Percentiles rank a stretch among this genome's conserved stretches.
These are phyloP conservation scores for Leptobrachium ailaonicum DNA, from an alignment of 2,113 vertebrate species.

Conservation along the genomic window DNA sequence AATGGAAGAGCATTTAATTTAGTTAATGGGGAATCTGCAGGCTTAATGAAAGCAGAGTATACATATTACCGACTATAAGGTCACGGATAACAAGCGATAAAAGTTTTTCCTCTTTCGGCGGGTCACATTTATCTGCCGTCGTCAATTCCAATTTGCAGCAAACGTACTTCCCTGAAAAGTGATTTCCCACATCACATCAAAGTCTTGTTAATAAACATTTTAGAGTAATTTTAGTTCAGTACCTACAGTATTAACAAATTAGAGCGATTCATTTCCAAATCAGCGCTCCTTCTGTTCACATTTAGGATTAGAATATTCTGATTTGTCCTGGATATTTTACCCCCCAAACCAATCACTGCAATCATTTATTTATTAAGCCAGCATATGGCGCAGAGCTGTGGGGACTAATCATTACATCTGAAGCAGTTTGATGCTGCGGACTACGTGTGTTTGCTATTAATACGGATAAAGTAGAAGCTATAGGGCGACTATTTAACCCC, in stretches of 20 bases:
- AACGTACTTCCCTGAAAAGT: neutral
- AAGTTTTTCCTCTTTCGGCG: neutral
- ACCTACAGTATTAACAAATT: constrained; percentile 10
- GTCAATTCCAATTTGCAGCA: neutral
- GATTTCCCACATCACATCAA: neutral
- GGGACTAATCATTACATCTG: too few species aligned
- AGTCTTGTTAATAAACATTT: constrained; percentile 2
- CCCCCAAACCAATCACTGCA: neutral
- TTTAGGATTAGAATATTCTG: neutral
- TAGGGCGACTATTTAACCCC: too few species aligned
- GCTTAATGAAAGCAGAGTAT: constrained; percentile 6
- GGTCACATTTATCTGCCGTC: neutral
- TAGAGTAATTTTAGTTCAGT: neutral
- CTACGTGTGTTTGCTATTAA: too few species aligned
- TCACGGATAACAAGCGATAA: constrained; percentile 7
- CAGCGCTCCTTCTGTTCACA: constrained; percentile 11
- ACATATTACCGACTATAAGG: constrained; percentile 1
- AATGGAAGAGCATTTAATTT: neutral
- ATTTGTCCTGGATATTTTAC: neutral
- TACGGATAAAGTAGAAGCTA: too few species aligned
- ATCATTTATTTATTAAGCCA: neutral
- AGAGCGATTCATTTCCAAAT: constrained; percentile 11
- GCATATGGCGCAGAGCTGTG: neutral
- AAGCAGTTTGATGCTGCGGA: too few species aligned
- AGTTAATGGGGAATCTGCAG: constrained; percentile 1